Evolutionary conservation across 2,113 vertebrate species (phyloP).

Genomic region (Pandion haliaetus): DNA sequence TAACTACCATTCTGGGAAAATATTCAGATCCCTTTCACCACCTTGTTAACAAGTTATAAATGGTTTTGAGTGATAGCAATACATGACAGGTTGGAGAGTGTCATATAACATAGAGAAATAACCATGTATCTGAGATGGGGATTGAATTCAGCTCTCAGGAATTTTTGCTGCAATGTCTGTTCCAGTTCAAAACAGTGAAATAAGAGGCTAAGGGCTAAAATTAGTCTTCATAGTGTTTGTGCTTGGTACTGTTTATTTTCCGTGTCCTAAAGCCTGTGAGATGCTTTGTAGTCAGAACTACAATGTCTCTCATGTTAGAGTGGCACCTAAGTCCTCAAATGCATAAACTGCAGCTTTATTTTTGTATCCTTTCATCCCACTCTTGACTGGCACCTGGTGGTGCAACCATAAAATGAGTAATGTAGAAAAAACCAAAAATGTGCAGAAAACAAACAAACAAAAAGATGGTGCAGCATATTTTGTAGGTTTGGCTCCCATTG

Average conservation of each 20-base stretch:
- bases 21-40: neutral
- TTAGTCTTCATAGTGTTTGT: neutral
- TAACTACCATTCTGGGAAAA: neutral
- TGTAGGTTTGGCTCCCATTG: neutral
- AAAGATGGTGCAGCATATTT: neutral
- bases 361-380: neutral
- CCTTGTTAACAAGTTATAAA: slow-evolving; percentile 29
- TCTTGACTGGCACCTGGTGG: neutral
- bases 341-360: neutral
- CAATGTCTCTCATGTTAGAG: neutral
- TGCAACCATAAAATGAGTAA: neutral
- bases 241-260: neutral
- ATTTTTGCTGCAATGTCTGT: neutral
- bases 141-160: neutral
- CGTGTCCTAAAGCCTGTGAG: neutral
- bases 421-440: neutral
- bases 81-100: slow-evolving; percentile 9
- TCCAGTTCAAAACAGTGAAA: neutral
- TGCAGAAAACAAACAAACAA: neutral
- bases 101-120: neutral
- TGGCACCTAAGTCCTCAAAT: neutral
- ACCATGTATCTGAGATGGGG: neutral
- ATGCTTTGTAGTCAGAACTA: neutral
- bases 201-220: neutral
- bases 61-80: neutral